Evolutionary conservation across 2,797 vertebrate genomes (phyloP), one percentile per base, ranked within the genome.

Genomic region (Triplophysa bombifrons): DNA sequence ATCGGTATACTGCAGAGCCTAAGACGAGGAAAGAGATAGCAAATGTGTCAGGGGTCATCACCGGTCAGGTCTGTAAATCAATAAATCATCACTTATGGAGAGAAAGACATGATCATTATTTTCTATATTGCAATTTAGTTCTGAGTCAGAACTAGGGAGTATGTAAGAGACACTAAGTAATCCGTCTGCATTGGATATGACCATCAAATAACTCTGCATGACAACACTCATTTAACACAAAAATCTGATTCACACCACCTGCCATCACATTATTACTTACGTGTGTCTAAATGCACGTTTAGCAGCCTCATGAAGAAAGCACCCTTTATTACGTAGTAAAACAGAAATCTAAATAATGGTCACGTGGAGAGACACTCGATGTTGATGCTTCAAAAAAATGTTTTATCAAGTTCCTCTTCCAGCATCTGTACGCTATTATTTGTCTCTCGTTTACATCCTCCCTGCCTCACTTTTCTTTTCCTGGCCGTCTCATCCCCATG

Each of bases 121-220:
- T 77, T 48, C 10, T 55, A 22, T 56, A 27, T 58, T 9, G 19
- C 74, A 20, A 30, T 58, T 17, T 10, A 41, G 25, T n/a, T 41
- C 8, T 10, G 9, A n/a, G 30, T 38, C 34, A 20, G 63, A 1
- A n/a, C 63, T 41, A 20, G 63, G 19, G 10, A 64, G 55, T 7
- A 25, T 16, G 67, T 16, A 7, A 58, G n/a, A 22, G 9, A 58
- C 55, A 58, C 17, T 22, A 9, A 13, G 73, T 55, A 71, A 73
- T 55, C 60, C 25, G 56, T 60, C 65, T 41, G 41, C 20, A 82
- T 64, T 46, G 44, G 46, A 82, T 16, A 22, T 50, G 74, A 70
- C 79, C 70, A 78, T 77, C 25, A 48, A 64, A 8, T 63, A 46
- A 55, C 79, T 70, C 51, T 75, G 38, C 60, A 82, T 71, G 60